phyloP scores from a whole-genome alignment of 2,797 vertebrate genomes.

The Anguilla megastoma region DNA sequence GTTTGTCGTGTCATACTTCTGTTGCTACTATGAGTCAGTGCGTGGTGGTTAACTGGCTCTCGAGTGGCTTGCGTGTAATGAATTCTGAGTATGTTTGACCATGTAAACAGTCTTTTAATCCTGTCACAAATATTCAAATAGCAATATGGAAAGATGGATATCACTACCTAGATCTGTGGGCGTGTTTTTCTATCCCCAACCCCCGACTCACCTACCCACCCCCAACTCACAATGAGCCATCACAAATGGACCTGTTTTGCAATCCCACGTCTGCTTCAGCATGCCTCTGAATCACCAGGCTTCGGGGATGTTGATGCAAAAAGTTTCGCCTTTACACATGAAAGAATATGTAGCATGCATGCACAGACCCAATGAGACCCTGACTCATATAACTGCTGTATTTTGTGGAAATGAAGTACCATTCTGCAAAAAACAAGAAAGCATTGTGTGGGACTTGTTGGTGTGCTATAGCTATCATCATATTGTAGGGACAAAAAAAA shows the following conservation, averaged over 20 bases:
- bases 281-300: slow-evolving; percentile 29
- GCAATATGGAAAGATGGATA: background rate
- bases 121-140: background rate
- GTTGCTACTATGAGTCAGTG: background rate
- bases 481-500: too few species aligned
- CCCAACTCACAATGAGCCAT: background rate
- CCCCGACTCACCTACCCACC: background rate
- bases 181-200: background rate
- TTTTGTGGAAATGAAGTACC: slow-evolving; percentile 30
- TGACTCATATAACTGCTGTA: background rate
- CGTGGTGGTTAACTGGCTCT: background rate
- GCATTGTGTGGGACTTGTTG: background rate
- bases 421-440: background rate
- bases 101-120: background rate
- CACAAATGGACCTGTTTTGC: background rate
- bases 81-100: background rate
- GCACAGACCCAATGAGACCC: slow-evolving; percentile 16
- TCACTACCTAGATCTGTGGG: slow-evolving; percentile 11
- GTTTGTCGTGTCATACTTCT: background rate
- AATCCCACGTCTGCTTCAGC: background rate
- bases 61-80: background rate
- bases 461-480: background rate
- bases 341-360: background rate
- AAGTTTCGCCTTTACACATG: background rate
- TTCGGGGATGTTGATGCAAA: slow-evolving; percentile 21